Percentiles rank a stretch among this genome's conserved stretches.
phyloP scores from a whole-genome alignment of 2,888 invertebrate species.

The Dasypogon diadema region DNA sequence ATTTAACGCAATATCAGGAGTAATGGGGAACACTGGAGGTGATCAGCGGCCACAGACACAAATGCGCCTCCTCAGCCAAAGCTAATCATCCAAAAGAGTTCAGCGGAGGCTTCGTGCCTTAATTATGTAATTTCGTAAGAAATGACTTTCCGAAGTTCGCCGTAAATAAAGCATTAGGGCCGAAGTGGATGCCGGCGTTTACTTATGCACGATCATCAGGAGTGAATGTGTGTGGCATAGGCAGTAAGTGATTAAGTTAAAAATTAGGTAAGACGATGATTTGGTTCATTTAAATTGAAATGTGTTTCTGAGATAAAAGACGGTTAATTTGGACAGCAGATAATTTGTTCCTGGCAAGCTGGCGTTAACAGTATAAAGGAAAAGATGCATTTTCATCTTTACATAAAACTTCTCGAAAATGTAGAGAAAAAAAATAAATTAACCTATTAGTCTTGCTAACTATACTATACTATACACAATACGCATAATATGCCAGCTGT shows the following conservation, averaged over 20 bases:
- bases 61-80: constrained; percentile 35
- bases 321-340: neutral
- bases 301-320: neutral
- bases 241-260: constrained; percentile 3
- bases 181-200: constrained; percentile 2
- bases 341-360: no score
- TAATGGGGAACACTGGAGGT: constrained; percentile 46
- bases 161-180: constrained; percentile 34
- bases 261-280: constrained; percentile 38
- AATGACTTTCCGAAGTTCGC: constrained; percentile 47
- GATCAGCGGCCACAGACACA: constrained; percentile 30
- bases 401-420: no score
- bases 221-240: constrained; percentile 24
- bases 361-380: no score
- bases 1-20: constrained; percentile 51
- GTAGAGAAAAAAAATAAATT: no score
- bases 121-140: constrained; percentile 54
- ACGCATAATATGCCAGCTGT: no score
- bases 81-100: constrained; percentile 33
- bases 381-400: no score
- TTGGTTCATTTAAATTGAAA: constrained; percentile 17
- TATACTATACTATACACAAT: no score
- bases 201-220: constrained; percentile 18
- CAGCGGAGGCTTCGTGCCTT: constrained; percentile 43
- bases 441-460: no score